phyloP scores from a whole-genome alignment of 1,140 invertebrate species.

The Drosophila guanche region DNA sequence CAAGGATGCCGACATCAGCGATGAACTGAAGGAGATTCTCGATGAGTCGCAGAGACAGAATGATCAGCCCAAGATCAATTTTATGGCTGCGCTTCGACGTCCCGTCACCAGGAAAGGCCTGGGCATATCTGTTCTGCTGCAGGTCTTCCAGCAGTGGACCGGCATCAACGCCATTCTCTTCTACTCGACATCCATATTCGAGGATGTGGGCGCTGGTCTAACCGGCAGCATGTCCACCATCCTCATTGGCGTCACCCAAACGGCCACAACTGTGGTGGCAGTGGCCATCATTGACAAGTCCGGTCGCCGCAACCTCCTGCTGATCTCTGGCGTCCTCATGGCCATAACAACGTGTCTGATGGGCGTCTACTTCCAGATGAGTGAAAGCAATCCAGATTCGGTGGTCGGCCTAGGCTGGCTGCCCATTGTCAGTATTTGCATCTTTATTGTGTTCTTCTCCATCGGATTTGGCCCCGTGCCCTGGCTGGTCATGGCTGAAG shows the following conservation, averaged over 20 bases:
- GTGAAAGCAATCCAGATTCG: slow-evolving; percentile 47
- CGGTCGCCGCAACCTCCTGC: slow-evolving; percentile 88
- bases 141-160: slow-evolving; percentile 68
- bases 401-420: slow-evolving; percentile 86
- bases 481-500: slow-evolving; percentile 90
- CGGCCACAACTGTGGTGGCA: slow-evolving; percentile 87
- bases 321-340: slow-evolving; percentile 88
- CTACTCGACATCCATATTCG: slow-evolving; percentile 68
- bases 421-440: slow-evolving; percentile 89
- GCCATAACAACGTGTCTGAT: slow-evolving; percentile 86
- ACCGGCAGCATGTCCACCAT: slow-evolving; percentile 87
- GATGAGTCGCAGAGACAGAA: slow-evolving; percentile 32
- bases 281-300: slow-evolving; percentile 87
- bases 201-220: slow-evolving; percentile 76
- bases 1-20: slow-evolving; percentile 85
- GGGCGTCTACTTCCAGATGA: slow-evolving; percentile 87
- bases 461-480: slow-evolving; percentile 92
- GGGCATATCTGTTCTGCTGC: slow-evolving; percentile 53
- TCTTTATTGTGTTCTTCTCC: slow-evolving; percentile 91
- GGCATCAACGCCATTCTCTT: slow-evolving; percentile 77
- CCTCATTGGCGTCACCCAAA: slow-evolving; percentile 89
- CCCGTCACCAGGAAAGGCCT: slow-evolving; percentile 64
- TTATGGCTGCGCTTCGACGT: slow-evolving; percentile 35
- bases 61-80: slow-evolving; percentile 40
- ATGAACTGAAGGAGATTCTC: slow-evolving; percentile 62